Evolutionary conservation across 1,140 invertebrate genomes (phyloP).

Genomic region (Orussus abietinus): DNA sequence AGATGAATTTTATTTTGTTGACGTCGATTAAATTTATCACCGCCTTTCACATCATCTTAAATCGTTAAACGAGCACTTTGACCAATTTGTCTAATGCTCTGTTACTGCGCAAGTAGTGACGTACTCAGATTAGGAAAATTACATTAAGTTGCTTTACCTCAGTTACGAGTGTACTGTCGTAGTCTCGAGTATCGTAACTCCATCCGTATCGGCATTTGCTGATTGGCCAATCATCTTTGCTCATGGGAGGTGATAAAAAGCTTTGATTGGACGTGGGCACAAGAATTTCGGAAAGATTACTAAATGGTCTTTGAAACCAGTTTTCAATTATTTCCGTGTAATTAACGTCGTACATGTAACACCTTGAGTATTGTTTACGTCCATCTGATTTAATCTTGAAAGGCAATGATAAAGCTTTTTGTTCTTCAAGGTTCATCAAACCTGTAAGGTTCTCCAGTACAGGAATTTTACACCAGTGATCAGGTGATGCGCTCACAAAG

Average conservation of each 20-base stretch:
- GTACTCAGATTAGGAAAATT: too few relatives aligned
- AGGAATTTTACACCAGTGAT: constrained; percentile 66
- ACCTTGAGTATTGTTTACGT: constrained; percentile 46
- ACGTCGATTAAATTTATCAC: too few relatives aligned
- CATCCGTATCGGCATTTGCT: constrained; percentile 53
- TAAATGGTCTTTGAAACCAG: too few relatives aligned
- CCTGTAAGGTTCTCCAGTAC: constrained; percentile 52
- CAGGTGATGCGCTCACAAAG: constrained; percentile 66
- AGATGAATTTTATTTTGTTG: too few relatives aligned
- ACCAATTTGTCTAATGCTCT: too few relatives aligned
- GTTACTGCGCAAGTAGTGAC: too few relatives aligned
- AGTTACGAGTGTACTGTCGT: constrained; percentile 58
- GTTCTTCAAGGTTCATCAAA: constrained; percentile 53
- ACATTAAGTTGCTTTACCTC: too few relatives aligned
- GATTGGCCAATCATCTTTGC: constrained; percentile 43
- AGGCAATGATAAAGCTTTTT: constrained; percentile 57
- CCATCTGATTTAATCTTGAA: constrained; percentile 44
- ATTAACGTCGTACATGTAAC: constrained; percentile 54
- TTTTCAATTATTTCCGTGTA: constrained; percentile 46
- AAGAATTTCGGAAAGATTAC: too few relatives aligned
- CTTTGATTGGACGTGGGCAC: too few relatives aligned
- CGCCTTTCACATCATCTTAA: too few relatives aligned
- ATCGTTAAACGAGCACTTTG: too few relatives aligned
- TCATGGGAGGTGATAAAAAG: too few relatives aligned
- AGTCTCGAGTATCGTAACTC: constrained; percentile 54